A percentile compares a stretch with the other conserved stretches of the same genome.
Conservation (phyloP, 30 jellyfish, hydroid and myxozoan species). For the Chironex yamaguchii region DNA sequence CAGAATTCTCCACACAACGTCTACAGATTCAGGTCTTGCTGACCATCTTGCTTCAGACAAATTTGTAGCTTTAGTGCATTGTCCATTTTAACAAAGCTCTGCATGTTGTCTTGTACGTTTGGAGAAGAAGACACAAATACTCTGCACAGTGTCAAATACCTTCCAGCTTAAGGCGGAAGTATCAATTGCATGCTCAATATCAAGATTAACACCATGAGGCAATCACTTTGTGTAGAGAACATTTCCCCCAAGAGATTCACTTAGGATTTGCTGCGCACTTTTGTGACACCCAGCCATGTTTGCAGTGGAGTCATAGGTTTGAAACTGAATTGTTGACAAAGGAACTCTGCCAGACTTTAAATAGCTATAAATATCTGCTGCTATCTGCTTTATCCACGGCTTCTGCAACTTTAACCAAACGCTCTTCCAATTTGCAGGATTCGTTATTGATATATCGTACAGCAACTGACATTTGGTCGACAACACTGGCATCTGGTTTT, state of each 20-base stretch:
- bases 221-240: neutral
- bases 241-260: neutral
- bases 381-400: neutral
- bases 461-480: neutral
- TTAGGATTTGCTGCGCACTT: neutral
- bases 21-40: no score
- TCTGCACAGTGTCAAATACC: neutral
- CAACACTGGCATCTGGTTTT: no score
- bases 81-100: neutral
- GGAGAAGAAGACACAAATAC: neutral
- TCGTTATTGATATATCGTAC: neutral
- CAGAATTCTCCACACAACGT: no score
- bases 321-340: neutral
- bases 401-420: neutral
- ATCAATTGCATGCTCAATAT: neutral
- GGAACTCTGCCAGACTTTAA: neutral
- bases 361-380: neutral
- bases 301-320: neutral
- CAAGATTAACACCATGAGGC: neutral
- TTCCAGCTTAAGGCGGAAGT: neutral
- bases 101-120: neutral
- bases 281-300: neutral
- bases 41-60: no score
- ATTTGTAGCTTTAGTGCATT: neutral
- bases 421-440: no score